Base-by-base conservation (phyloP, 2,888 invertebrate species). In the Thecocarcelia acutangulata region DNA sequence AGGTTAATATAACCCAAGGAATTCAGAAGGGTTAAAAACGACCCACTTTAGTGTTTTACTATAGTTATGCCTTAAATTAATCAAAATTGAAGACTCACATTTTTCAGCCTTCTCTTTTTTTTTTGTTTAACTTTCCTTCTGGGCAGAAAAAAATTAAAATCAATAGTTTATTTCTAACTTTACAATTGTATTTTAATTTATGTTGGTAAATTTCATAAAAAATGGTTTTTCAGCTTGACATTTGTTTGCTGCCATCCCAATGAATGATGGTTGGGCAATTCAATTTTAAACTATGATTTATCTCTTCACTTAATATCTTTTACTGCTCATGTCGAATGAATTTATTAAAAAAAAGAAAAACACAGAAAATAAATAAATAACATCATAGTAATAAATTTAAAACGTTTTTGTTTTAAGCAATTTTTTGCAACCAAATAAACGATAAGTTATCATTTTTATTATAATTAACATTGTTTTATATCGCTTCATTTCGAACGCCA, bases 381-480 rank as follows among this genome's bases (percentile, higher is more conserved):
- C n/a, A 24, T 17, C 48, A 48, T 50, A 48, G 33, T 37, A 54
- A 54, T 54, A 19, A 44, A 54, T 63, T 59, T 24, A 50, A 40
- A 17, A 13, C 9, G 37, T 46, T 15, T 48, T 37, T 37, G 15
- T 13, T 21, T 21, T 17, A 17, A 59, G 13, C 11, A 8, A 40
- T 19, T 59, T n/a, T 58, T 56, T 24, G 0, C 9, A 21, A 33
- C 19, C 24, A 42, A 54, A 54, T 46, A 58, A 50, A 66, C 40
- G 56, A 19, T 44, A 52, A 33, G 40, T 75, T 42, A 17, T 58
- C 9, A 46, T 44, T 69, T 2, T 33, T 56, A 54, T 66, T 56
- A 54, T 66, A 66, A 52, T 54, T 28, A 54, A 54, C 6, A 28
- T 54, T 54, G 15, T 28, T 28, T 15, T 52, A 50, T 24, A 21